phyloP scores from a whole-genome alignment of 2,113 vertebrate species.

The Corythoichthys haematopterus region DNA sequence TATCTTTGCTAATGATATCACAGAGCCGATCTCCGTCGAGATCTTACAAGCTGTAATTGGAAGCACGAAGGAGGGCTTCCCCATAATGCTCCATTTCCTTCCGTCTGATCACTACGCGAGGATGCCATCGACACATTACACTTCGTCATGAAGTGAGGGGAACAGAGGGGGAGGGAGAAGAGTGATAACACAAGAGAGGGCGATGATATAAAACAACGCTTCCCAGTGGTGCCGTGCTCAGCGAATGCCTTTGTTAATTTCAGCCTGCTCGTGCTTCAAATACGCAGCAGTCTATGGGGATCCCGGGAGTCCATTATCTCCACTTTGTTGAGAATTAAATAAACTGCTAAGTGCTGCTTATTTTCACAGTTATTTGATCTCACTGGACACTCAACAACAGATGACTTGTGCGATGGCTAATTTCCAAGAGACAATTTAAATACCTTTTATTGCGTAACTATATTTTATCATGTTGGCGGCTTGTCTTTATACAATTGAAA shows the following conservation, averaged over 20 bases:
- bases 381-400: constrained; percentile 66
- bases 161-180: constrained; percentile 18
- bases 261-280: constrained; percentile 71
- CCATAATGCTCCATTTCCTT: constrained; percentile 47
- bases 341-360: constrained; percentile 76
- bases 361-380: constrained; percentile 75
- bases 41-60: constrained; percentile 34
- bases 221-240: constrained; percentile 57
- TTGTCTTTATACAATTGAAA: constrained; percentile 10
- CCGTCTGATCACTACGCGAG: constrained; percentile 20
- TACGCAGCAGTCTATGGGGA: constrained; percentile 64
- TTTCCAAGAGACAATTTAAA: constrained; percentile 51
- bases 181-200: constrained; percentile 33
- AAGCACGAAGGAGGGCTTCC: constrained; percentile 41
- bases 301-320: constrained; percentile 77
- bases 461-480: constrained; percentile 7
- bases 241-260: constrained; percentile 75
- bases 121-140: constrained; percentile 46
- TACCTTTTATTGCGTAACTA: constrained; percentile 29
- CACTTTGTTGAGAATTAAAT: constrained; percentile 82
- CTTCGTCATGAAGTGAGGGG: constrained; percentile 33
- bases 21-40: constrained; percentile 42
- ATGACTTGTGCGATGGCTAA: constrained; percentile 59
- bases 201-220: constrained; percentile 62
- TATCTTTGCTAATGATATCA: constrained; percentile 23